These are phyloP conservation scores for Athrips mouffetella DNA, from an alignment of 2,888 invertebrate genomes.

Conservation along the genomic window DNA sequence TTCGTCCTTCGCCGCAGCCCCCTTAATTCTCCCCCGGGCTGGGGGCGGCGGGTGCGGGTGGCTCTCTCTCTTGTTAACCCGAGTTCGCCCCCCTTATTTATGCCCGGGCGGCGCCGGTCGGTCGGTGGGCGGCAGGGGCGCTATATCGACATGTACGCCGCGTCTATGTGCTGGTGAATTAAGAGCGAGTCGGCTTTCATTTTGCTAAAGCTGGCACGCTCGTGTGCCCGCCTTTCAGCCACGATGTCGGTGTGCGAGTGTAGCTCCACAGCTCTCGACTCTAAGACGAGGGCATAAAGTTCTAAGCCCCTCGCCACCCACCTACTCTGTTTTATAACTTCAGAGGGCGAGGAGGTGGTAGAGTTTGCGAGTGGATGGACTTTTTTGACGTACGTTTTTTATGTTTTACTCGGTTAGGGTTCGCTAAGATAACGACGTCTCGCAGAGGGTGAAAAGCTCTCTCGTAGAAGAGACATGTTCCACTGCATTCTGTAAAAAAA, in stretches of 20 bases:
- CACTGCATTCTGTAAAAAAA: slow-evolving; percentile 19
- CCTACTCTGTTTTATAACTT: slow-evolving; percentile 73
- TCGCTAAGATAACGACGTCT: slow-evolving; percentile 75
- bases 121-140: slow-evolving; percentile 40
- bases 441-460: slow-evolving; percentile 58
- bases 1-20: slow-evolving; percentile 78
- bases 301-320: slow-evolving; percentile 48
- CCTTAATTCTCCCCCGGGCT: slow-evolving; percentile 68
- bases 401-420: slow-evolving; percentile 76
- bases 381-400: slow-evolving; percentile 78
- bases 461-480: slow-evolving; percentile 51
- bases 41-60: slow-evolving; percentile 58
- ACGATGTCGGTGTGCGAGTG: slow-evolving; percentile 50
- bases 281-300: slow-evolving; percentile 55
- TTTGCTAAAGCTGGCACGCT: slow-evolving; percentile 76
- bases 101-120: slow-evolving; percentile 52
- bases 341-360: slow-evolving; percentile 66
- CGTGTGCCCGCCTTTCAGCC: slow-evolving; percentile 75
- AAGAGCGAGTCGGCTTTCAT: slow-evolving; percentile 78
- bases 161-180: slow-evolving; percentile 73
- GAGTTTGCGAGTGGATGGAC: slow-evolving; percentile 75
- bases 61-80: slow-evolving; percentile 73
- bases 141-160: slow-evolving; percentile 56
- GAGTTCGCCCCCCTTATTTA: slow-evolving; percentile 74
- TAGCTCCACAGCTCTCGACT: slow-evolving; percentile 53